Base-by-base conservation (phyloP, 2,113 vertebrate species). In the Marmota monax region DNA sequence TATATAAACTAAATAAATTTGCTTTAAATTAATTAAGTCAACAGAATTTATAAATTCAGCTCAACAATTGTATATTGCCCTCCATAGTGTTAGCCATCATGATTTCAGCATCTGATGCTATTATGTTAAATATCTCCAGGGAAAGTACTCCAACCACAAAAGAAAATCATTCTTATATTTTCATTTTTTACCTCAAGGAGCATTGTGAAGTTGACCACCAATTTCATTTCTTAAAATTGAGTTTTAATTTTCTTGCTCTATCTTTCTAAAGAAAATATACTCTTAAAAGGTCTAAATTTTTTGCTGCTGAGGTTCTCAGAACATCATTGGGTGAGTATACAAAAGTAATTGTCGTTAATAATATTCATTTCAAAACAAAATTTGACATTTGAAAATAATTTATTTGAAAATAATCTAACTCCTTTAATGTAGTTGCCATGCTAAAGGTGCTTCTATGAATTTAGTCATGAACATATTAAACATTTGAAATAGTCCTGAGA, bases 1-100 rank as follows among this genome's bases (percentile, higher is more conserved):
- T n/a, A 48, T 84, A 61, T 45, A 92, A 86, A 77, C 3, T 32
- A 78, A 92, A 92, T 84, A n/a, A 39, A 23, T 32, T 37, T 61
- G 23, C 74, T 94, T 95, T 67, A 80, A 53, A 53, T 45, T 84
- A 91, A 84, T 90, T 45, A 82, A 82, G 63, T 25, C 18, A 90
- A 74, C 2, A 61, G 27, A 95, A 77, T 18, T 78, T 22, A 53
- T 8, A 92, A 58, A 72, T 67, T 29, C 17, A 83, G 34, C 3
- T 63, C 20, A 84, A 53, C 34, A 23, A 34, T 34, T 79, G 1
- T 74, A 29, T 37, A 2, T 32, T 63, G 2, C 22, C 45, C 4
- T 86, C 37, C 23, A 17, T 37, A 80, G 4, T 37, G 17, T 67
- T 51, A 92, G 14, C 48, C 32, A 51, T 48, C 20, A 65, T n/a